Percentiles rank a stretch among this genome's conserved stretches.
Conservation (phyloP, 2,113 vertebrate genomes). For the Cochlearius cochlearius region DNA sequence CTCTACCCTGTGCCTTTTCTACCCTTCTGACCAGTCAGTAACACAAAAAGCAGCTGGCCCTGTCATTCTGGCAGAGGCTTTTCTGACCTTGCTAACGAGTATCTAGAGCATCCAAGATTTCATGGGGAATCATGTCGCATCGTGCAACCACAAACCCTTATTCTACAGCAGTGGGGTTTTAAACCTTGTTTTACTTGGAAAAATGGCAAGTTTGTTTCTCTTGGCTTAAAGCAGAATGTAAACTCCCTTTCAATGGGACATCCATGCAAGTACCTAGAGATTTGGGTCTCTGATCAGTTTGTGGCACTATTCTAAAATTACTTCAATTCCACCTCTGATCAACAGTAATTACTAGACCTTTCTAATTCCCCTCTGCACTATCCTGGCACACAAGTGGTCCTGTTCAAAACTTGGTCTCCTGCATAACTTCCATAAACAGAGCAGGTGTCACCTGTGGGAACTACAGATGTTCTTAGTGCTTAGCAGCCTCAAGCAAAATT, state of each 20-base stretch:
- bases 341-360: background rate
- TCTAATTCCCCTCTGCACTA: background rate
- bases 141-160: background rate
- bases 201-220: background rate
- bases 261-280: background rate
- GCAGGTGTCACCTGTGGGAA: background rate
- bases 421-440: background rate
- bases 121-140: background rate
- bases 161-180: background rate
- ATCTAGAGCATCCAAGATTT: background rate
- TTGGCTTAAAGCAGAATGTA: background rate
- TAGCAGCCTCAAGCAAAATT: background rate
- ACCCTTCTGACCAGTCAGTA: background rate
- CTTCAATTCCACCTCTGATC: background rate
- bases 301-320: background rate
- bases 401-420: background rate
- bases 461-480: background rate
- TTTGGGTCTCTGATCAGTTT: background rate
- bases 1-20: background rate
- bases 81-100: accelerated
- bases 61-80: background rate
- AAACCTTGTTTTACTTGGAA: background rate
- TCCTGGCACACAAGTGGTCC: background rate
- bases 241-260: background rate
- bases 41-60: background rate